A percentile compares a stretch with the other conserved stretches of the same genome.
Conservation (phyloP, 2,113 vertebrate genomes). For the Elephantulus edwardii region DNA sequence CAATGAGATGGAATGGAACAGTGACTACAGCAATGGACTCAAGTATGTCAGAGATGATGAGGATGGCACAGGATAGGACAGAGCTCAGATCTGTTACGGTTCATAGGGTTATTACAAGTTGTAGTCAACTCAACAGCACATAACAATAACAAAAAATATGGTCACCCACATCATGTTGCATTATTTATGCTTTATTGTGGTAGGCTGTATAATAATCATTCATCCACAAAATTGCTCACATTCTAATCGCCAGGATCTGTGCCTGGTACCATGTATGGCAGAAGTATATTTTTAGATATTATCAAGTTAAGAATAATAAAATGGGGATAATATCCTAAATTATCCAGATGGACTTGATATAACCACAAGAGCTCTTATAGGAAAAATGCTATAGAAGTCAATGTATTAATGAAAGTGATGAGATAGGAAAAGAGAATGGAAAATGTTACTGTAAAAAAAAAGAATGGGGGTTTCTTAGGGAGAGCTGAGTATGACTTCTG, state of each 20-base stretch:
- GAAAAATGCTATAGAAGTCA: not conserved
- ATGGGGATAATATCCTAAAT: not conserved
- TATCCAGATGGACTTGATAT: not conserved
- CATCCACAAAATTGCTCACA: not conserved
- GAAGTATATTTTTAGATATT: not conserved
- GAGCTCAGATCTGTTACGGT: too few relatives aligned
- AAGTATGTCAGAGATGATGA: too few relatives aligned
- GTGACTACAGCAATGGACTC: too few relatives aligned
- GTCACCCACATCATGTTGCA: not conserved
- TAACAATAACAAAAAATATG: constrained; percentile 2
- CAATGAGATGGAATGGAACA: too few relatives aligned
- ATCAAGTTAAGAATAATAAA: constrained; percentile 18
- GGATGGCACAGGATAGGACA: too few relatives aligned
- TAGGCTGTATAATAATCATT: not conserved
- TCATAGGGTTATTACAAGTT: too few relatives aligned
- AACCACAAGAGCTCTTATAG: not conserved
- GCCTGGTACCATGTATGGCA: not conserved
- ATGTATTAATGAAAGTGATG: not conserved
- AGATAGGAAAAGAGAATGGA: not conserved
- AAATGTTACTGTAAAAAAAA: too few relatives aligned
- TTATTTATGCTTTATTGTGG: not conserved
- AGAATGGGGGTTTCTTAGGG: too few relatives aligned
- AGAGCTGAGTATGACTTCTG: too few relatives aligned
- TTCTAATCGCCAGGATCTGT: not conserved
- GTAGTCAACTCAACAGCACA: too few relatives aligned